Conservation (phyloP, 1,140 invertebrate genomes). For the Trissolcus basalis region DNA sequence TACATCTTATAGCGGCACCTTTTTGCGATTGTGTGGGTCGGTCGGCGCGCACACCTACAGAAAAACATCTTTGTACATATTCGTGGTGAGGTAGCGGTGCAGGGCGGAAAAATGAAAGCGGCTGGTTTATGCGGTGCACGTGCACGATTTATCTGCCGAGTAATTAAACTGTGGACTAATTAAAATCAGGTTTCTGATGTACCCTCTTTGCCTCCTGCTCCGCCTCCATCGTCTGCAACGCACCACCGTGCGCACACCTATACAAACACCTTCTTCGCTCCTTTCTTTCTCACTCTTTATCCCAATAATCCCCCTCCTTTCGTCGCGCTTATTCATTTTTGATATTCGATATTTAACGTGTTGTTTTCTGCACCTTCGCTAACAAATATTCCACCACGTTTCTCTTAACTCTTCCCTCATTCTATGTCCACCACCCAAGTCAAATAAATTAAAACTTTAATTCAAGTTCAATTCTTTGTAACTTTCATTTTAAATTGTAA, state of each 20-base stretch:
- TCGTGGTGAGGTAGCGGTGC: constrained; percentile 64
- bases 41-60: constrained; percentile 43
- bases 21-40: constrained; percentile 1
- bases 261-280: constrained; percentile 39
- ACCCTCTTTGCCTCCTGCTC: constrained; percentile 61
- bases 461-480: no score
- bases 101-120: constrained; percentile 74
- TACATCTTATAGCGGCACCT: constrained; percentile 46
- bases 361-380: constrained; percentile 44
- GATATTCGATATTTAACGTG: constrained; percentile 49
- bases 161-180: constrained; percentile 78
- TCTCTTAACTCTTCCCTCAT: constrained; percentile 25
- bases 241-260: constrained; percentile 35
- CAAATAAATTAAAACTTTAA: constrained; percentile 27
- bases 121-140: constrained; percentile 77
- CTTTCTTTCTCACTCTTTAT: constrained; percentile 46
- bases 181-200: constrained; percentile 78
- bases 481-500: no score
- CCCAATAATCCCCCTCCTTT: constrained; percentile 12
- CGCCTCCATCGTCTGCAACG: constrained; percentile 33
- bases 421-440: constrained; percentile 19
- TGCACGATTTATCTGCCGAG: constrained; percentile 77
- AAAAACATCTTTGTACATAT: constrained; percentile 54
- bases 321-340: constrained; percentile 44
- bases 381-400: constrained; percentile 32